A percentile compares a stretch with the other conserved stretches of the same genome.
Conservation (phyloP, 2,797 vertebrate genomes). For the Sitta carolinensis region DNA sequence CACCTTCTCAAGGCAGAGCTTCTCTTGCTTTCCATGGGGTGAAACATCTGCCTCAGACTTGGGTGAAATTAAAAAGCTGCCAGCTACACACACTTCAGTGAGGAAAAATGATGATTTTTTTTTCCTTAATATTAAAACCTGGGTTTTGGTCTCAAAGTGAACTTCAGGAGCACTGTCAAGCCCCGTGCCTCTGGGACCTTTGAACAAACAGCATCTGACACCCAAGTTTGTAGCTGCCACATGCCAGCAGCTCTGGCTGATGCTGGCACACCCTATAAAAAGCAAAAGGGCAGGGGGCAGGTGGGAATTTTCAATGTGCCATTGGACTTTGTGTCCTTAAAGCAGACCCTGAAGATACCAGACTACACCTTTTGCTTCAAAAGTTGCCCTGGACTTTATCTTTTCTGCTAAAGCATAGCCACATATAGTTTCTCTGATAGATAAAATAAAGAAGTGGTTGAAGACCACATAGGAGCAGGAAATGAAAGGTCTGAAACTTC, state of each 20-base stretch:
- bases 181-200: rapidly evolving
- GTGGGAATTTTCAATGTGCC: not conserved
- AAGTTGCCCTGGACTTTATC: not conserved
- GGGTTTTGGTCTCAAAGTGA: not conserved
- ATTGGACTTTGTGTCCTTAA: not conserved
- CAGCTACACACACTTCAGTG: not conserved
- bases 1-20: not conserved
- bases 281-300: not conserved
- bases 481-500: not conserved
- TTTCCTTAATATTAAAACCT: not conserved
- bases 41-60: not conserved
- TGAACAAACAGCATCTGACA: not conserved
- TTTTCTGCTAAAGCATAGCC: not conserved
- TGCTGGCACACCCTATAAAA: not conserved
- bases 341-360: not conserved
- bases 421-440: not conserved
- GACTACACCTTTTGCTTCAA: not conserved
- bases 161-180: not conserved
- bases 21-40: not conserved
- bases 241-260: not conserved
- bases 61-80: not conserved
- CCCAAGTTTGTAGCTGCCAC: not conserved
- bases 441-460: not conserved
- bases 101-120: not conserved
- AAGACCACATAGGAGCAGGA: not conserved